Base-by-base conservation (phyloP, 2,888 invertebrate genomes). In the Suillia variegata region DNA sequence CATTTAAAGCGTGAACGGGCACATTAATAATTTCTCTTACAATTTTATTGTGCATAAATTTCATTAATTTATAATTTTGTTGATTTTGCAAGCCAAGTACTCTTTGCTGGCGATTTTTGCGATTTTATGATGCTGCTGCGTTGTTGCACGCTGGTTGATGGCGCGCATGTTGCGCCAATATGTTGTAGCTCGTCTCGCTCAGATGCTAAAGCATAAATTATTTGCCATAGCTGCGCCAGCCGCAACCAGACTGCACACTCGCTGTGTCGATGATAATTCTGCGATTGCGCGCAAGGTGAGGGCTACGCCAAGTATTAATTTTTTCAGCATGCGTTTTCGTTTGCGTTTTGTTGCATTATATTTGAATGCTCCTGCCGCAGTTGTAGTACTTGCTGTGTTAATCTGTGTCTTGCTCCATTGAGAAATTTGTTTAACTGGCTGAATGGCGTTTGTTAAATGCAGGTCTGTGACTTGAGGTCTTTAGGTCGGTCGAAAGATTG, bases 31-130 rank as follows among this genome's bases (percentile, higher is more conserved):
- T 81, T 80, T 80, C 80, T 76, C 72, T 77, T 77, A 76, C 80
- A 79, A 81, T 81, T 81, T 81, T 79, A 80, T 81, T 81, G 78
- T 80, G 79, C 80, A 81, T 81, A 81, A 80, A 81, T 81, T 81
- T 81, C 78, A 77, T 81, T 81, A 81, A 81, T 81, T 81, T 81
- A 81, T 81, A 81, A 80, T 81, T 81, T 80, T 80, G 80, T 79
- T 80, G 79, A 77, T 78, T 76, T 78, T 78, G 62, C 64, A 64
- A n/a, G n/a, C 65, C 65, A 69, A 70, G 68, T 67, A 61, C 42
- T 57, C 58, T 58, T 59, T 62, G 55, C 34, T 57, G 61, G 55
- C 56, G 54, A 56, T 60, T 63, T 65, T 65, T n/a, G n/a, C n/a
- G n/a, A n/a, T n/a, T n/a, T n/a, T n/a, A n/a, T n/a, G n/a, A n/a